Evolutionary conservation across 2,797 vertebrate genomes (phyloP), one percentile per base, ranked within the genome.

Genomic region (Oreochromis grahami): DNA sequence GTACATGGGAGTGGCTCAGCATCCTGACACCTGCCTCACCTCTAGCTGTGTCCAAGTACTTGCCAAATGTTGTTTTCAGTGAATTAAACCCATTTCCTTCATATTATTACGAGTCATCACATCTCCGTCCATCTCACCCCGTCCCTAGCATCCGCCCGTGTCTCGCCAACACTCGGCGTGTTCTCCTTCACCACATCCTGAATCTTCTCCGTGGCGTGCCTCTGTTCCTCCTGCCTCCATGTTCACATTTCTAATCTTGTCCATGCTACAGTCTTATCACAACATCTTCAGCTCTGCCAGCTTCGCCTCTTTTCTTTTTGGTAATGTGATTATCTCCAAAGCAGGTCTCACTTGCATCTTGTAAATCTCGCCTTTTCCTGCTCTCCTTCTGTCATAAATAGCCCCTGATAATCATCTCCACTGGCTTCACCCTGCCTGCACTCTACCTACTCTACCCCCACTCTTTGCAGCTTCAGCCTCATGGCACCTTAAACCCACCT

Each of bases 111-210:
- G 2, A 36, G 1, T 36, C 32, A 13, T 3, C 45, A 17, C 15
- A 48, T 17, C 15, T 48, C 2, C 45, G 3, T 17, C 43, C 15
- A 48, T 13, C 19, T 38, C 34, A 13, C 34, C 60, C 8, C 7
- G 11, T 2, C 60, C 60, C 45, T 48, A 7, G 14, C 14, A 48
- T 17, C 7, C 0, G 0, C 60, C 36, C 1, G 4, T 5, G 60
- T 65, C 60, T 38, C 11, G 19, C 34, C 60, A 65, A 65, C 19
- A 13, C 60, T 65, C 19, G 0, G 19, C 7, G n/a, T 65, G 19
- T 14, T 12, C 58, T 38, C 34, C 56, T 12, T 41, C 0, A 65
- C 19, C 36, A 41, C 34, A 13, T 65, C 34, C 60, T 38, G 34
- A 21, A 8, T 65, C 1, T 65, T 36, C 17, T n/a, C 58, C 10